phyloP scores from a whole-genome alignment of 53 echinoderm and acorn worm species.

The Crossaster papposus region DNA sequence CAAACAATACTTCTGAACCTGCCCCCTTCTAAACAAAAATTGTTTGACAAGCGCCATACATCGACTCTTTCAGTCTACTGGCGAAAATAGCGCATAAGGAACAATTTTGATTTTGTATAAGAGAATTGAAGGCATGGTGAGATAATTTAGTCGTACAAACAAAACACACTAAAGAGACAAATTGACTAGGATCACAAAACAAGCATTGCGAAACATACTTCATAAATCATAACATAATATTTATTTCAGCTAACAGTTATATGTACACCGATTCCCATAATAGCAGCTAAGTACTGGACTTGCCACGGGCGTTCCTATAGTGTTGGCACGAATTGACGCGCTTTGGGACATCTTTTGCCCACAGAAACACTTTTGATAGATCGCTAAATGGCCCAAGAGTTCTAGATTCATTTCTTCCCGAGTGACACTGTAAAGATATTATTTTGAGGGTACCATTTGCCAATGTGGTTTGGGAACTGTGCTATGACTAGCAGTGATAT shows the following conservation, averaged over 20 bases:
- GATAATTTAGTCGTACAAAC: too few species aligned
- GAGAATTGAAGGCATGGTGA: too few species aligned
- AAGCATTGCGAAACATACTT: background rate
- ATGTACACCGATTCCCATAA: background rate
- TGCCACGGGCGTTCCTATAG: background rate
- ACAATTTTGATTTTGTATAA: background rate
- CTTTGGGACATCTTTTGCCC: background rate
- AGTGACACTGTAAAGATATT: background rate
- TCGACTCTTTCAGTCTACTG: background rate
- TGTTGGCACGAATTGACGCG: background rate
- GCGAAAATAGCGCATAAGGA: background rate
- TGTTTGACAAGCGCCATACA: background rate
- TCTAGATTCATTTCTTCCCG: background rate
- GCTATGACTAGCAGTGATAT: background rate
- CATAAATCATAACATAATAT: conserved; percentile 15
- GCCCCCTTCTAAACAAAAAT: background rate
- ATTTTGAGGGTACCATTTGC: conserved; percentile 8
- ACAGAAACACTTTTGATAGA: background rate
- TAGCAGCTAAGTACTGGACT: background rate
- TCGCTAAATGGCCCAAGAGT: background rate
- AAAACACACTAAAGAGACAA: background rate
- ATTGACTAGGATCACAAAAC: background rate
- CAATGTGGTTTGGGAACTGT: background rate
- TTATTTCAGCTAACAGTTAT: conserved; percentile 28
- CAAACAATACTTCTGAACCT: background rate